These are phyloP conservation scores for Gallinago nigripennis DNA, from an alignment of 2,797 vertebrate species.

Conservation along the genomic window DNA sequence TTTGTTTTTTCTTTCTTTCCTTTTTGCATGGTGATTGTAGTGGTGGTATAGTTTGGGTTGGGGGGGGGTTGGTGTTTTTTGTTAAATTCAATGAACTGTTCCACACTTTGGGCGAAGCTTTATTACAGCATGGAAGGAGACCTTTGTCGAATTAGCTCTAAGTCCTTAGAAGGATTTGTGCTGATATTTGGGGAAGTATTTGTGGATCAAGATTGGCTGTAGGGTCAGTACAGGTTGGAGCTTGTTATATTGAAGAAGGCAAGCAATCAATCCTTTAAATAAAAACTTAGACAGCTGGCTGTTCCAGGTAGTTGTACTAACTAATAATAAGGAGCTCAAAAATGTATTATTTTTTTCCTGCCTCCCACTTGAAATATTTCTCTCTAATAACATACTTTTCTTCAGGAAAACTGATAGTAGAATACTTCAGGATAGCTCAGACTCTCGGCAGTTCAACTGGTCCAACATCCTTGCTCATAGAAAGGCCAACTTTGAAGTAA, in stretches of 20 bases:
- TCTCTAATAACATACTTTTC: not conserved
- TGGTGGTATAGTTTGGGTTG: not conserved
- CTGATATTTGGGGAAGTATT: not conserved
- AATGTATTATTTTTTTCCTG: not conserved
- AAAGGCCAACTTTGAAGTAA: not conserved
- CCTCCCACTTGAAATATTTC: not conserved
- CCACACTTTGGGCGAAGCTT: not conserved
- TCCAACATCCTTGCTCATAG: not conserved
- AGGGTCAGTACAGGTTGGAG: not conserved
- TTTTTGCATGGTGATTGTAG: not conserved
- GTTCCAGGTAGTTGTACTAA: not conserved
- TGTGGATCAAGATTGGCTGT: not conserved
- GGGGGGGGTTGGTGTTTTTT: not conserved
- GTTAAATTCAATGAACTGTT: not conserved
- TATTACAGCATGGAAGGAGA: not conserved
- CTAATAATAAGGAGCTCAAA: not conserved
- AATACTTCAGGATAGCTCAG: not conserved
- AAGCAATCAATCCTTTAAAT: not conserved
- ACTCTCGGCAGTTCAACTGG: not conserved
- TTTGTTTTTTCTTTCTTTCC: fast-evolving
- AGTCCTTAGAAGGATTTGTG: not conserved
- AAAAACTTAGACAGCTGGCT: not conserved
- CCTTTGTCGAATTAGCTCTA: not conserved
- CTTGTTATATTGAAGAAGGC: not conserved
- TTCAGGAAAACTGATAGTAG: not conserved